Percentiles rank a stretch among this genome's conserved stretches.
Conservation (phyloP, 30 jellyfish, hydroid and myxozoan genomes). For the Hydra vulgaris region DNA sequence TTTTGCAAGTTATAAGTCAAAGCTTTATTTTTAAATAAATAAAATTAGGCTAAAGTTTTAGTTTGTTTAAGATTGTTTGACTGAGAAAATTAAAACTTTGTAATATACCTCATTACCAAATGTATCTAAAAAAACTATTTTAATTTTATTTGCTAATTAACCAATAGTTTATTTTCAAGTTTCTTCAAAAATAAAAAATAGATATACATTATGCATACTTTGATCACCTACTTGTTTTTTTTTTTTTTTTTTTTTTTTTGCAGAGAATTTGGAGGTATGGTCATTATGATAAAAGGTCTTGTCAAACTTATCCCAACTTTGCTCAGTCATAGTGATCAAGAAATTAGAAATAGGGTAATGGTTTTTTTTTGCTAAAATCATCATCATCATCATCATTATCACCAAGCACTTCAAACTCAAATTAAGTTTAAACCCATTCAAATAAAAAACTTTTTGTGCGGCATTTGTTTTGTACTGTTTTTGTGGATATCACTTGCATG, state of each 20-base stretch:
- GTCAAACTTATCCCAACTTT: conserved; percentile 73
- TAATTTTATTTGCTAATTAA: background rate
- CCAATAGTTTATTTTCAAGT: background rate
- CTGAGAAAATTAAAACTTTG: no score
- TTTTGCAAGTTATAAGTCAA: background rate
- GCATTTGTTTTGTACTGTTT: background rate
- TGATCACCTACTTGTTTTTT: background rate
- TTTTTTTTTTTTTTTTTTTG: background rate
- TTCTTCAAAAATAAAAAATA: background rate
- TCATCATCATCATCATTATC: background rate
- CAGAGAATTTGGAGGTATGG: conserved; percentile 94
- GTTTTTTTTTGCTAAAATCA: background rate
- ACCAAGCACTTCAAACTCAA: background rate
- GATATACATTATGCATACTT: background rate
- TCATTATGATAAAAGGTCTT: conserved; percentile 66
- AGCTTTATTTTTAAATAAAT: background rate
- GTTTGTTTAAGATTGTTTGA: background rate
- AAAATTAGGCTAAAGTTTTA: no score
- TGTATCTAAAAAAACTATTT: background rate
- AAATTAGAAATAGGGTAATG: conserved; percentile 82
- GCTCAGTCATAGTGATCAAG: conserved; percentile 79
- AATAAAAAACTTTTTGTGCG: no score
- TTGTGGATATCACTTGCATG: background rate
- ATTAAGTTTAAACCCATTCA: background rate
- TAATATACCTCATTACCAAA: background rate